phyloP scores from a whole-genome alignment of 2,888 invertebrate genomes.

The Calameuta pallipes region DNA sequence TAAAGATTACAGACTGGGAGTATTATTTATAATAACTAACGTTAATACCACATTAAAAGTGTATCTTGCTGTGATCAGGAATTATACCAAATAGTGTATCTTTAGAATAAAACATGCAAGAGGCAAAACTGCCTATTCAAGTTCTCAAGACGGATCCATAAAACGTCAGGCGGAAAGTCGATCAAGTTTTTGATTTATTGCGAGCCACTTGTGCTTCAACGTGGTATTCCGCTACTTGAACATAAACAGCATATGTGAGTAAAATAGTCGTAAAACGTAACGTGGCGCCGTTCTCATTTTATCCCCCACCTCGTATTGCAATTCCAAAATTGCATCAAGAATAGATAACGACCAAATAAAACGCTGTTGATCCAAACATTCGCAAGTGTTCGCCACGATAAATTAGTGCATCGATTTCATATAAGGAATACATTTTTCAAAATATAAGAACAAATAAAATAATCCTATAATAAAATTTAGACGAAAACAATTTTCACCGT shows the following conservation, averaged over 20 bases:
- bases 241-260: constrained; percentile 1
- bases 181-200: constrained; percentile 30
- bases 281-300: neutral
- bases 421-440: neutral
- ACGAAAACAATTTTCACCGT: neutral
- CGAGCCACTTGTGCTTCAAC: constrained; percentile 2
- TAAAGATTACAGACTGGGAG: neutral
- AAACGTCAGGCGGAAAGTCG: constrained; percentile 22
- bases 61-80: neutral
- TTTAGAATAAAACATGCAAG: neutral
- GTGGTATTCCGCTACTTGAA: constrained; percentile 1
- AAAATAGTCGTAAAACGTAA: constrained; percentile 6
- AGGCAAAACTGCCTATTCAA: neutral
- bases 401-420: neutral
- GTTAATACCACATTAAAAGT: neutral
- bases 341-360: neutral
- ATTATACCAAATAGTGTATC: neutral
- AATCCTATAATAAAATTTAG: neutral
- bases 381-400: neutral
- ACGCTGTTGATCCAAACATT: neutral
- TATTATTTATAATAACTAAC: neutral
- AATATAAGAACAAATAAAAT: no score
- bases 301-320: neutral
- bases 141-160: constrained; percentile 22
- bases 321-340: neutral